Evolutionary conservation across 2,797 vertebrate genomes (phyloP).

Genomic region (Clamator glandarius): DNA sequence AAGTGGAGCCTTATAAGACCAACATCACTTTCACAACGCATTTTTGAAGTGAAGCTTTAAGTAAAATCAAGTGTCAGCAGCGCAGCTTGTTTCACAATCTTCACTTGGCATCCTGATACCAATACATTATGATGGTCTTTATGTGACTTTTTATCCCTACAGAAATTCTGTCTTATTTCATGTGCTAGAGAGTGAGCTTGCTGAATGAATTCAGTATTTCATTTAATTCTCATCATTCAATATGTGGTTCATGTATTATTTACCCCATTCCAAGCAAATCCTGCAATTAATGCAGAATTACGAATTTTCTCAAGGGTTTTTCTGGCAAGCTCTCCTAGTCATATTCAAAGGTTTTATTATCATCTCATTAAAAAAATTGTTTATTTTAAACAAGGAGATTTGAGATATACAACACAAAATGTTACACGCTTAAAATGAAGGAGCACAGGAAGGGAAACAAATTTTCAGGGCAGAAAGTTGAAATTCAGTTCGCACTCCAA

Average conservation of each 20-base stretch:
- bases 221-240: neutral
- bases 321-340: slow-evolving; percentile 29
- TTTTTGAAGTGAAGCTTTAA: neutral
- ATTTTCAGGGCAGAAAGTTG: neutral
- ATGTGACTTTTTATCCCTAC: neutral
- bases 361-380: slow-evolving; percentile 22
- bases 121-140: neutral
- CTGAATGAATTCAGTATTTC: neutral
- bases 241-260: slow-evolving; percentile 18
- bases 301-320: slow-evolving; percentile 53
- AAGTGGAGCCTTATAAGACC: neutral
- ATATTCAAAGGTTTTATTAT: slow-evolving; percentile 35
- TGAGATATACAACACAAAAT: neutral
- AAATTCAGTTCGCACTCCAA: neutral
- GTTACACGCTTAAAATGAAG: neutral
- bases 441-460: neutral
- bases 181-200: neutral
- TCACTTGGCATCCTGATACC: neutral
- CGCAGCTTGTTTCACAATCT: neutral
- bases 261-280: slow-evolving; percentile 32
- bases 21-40: neutral
- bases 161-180: neutral
- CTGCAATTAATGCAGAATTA: slow-evolving; percentile 53
- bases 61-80: neutral
- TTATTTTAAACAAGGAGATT: slow-evolving; percentile 10